Base-by-base conservation (phyloP, 2,888 invertebrate species). In the Blastobasis lacticolella region DNA sequence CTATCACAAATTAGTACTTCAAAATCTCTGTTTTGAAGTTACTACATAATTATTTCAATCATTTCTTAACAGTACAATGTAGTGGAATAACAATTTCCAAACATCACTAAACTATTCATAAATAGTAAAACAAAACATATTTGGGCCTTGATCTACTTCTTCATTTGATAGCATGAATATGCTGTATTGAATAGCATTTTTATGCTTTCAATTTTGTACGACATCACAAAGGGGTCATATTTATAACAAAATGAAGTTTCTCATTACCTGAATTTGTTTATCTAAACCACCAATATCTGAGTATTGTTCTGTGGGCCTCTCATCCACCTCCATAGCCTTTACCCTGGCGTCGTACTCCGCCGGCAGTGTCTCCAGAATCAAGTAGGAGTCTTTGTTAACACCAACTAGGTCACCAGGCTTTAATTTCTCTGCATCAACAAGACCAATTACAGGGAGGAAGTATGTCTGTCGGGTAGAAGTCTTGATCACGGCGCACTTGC, bases 261-360 rank as follows among this genome's bases (percentile, higher is more conserved):
- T 50, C 66, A 66, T 60, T 40, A 88, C 89, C 83, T 89, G 97
- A 75, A 99, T 99, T 86, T 99, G 99, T 85, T 99, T 99, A 75
- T 99, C 99, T 59, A 99, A 88, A 9, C 99, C 99, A 75, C 99
- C 99, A 81, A 99, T 99, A 86, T 99, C 99, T 6, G 98, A 97
- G 85, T 99, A 99, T 79, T 99, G 98, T 80, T 99, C 99, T 6
- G 98, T 98, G 0, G 99, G 99, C 59, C 99, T 90, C 84, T 99
- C 99, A 80, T 99, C 99, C 0, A 99, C 99, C 83, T 99, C 98
- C 98, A 99, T 99, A 46, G 98, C 98, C 78, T 99, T 99, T 0
- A 99, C 98, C 62, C 98, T 91, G 0, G 98, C 98, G 76, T 99
- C 99, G 72, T 97, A 98, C 83, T 99, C 98, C 6, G 97, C 96